Percentiles rank a stretch among this genome's conserved stretches.
These are phyloP conservation scores for Philypnodon macrostomus DNA, from an alignment of 2,797 vertebrate genomes.

Conservation along the genomic window DNA sequence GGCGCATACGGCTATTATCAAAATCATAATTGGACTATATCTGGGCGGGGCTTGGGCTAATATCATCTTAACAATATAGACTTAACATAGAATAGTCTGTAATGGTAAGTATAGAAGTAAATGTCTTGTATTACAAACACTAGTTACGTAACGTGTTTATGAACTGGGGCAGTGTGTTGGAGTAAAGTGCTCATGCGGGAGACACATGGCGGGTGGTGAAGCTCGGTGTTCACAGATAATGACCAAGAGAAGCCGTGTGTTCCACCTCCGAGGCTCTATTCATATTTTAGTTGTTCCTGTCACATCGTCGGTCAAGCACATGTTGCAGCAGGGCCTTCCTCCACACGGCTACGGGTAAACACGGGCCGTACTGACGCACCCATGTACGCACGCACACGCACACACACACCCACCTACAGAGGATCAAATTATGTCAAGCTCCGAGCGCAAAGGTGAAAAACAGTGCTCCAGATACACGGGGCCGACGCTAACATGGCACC, in stretches of 20 bases:
- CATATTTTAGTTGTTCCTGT: constrained; percentile 36
- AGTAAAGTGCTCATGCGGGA: constrained; percentile 7
- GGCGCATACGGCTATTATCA: neutral
- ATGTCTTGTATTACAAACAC: neutral
- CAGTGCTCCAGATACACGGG: fast-evolving
- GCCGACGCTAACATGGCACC: constrained; percentile 13
- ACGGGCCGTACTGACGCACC: constrained; percentile 49
- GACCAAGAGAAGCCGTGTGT: too few species aligned
- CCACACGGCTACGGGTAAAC: constrained; percentile 33
- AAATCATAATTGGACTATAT: neutral
- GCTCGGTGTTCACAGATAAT: neutral
- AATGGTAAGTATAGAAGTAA: neutral
- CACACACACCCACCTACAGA: neutral
- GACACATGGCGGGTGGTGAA: neutral
- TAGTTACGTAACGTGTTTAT: constrained; percentile 13
- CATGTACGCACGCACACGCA: constrained; percentile 2
- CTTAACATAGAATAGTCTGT: neutral
- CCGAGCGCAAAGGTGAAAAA: neutral
- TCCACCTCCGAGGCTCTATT: neutral
- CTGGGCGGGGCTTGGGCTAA: neutral
- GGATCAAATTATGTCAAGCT: neutral
- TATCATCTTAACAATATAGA: neutral
- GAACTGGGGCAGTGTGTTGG: constrained; percentile 8
- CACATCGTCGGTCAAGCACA: constrained; percentile 41
- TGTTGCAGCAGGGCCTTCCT: constrained; percentile 60